Evolutionary conservation across 1,140 invertebrate genomes (phyloP).

Genomic region (Drosophila teissieri): DNA sequence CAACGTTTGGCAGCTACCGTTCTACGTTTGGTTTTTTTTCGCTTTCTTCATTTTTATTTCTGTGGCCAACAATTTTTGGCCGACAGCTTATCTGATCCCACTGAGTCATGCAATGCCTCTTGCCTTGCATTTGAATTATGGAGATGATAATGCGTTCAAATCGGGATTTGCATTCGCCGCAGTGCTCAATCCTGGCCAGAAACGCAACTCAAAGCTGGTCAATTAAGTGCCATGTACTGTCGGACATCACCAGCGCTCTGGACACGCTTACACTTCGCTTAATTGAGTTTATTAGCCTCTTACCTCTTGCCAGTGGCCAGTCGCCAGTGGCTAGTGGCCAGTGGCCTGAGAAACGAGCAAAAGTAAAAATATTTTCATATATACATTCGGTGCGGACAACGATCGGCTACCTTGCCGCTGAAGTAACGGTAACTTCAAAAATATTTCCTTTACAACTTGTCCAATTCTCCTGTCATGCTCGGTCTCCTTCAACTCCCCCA

Average conservation of each 20-base stretch:
- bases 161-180: constrained; percentile 28
- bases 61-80: constrained; percentile 69
- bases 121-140: constrained; percentile 75
- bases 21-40: constrained; percentile 49
- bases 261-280: constrained; percentile 61
- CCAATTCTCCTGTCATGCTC: constrained; percentile 67
- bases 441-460: constrained; percentile 74
- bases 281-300: constrained; percentile 77
- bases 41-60: constrained; percentile 75
- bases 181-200: constrained; percentile 20
- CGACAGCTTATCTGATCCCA: constrained; percentile 70
- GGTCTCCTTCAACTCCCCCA: constrained; percentile 30
- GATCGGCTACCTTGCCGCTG: constrained; percentile 36
- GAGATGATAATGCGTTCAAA: constrained; percentile 81
- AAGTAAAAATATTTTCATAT: constrained; percentile 50
- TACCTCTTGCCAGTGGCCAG: background rate
- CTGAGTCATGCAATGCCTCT: constrained; percentile 77
- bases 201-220: constrained; percentile 52
- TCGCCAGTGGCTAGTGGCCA: constrained; percentile 10
- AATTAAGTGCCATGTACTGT: constrained; percentile 75
- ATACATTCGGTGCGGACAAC: constrained; percentile 63
- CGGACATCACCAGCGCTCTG: constrained; percentile 38
- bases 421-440: constrained; percentile 79
- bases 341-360: constrained; percentile 33
- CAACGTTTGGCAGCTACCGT: constrained; percentile 68